Evolutionary conservation across 2,797 vertebrate species (phyloP), one percentile per base, ranked within the genome.

Genomic region (Discoglossus pictus): DNA sequence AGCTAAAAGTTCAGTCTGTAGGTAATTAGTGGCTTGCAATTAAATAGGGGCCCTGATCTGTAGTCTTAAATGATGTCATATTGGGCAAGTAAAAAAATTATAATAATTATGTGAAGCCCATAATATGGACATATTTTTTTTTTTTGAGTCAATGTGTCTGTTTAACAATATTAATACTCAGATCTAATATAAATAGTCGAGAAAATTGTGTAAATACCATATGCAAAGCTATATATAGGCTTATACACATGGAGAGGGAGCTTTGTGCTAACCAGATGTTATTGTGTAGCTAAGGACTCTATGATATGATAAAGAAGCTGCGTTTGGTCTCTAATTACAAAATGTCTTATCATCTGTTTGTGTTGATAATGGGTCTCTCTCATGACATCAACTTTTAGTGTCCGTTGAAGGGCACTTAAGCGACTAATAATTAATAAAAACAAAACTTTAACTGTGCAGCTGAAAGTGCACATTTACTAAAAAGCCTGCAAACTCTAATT

Each of bases 371-470:
- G 87, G 74, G 83, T 62, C 58, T 80, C 78, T 68, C 73, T 77
- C 21, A 68, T 77, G 76, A 77, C 82, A 65, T 74, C 61, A 75
- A 73, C 77, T 80, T 9, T 3, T 50, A 56, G 82, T 80, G 81
- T 39, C 78, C 77, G 81, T 75, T 83, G 83, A 75, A 86, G 83
- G 83, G 82, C 79, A 84, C 80, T 74, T 75, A 55, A 17, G 76
- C 84, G 79, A 88, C 88, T 85, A 89, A 89, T 84, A 82, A 85
- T 84, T 80, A 80, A n/a, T 78, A 74, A 68, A 81, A 74, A 84
- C 55, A 76, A 78, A 79, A 78, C 81, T 39, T 67, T 80, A 81
- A 83, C 77, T 74, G 82, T 80, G 82, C 81, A 82, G 79, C 82
- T 73, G 82, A 84, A 83, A 86, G 84, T 78, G 81, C 68, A 75